A percentile compares a stretch with the other conserved stretches of the same genome.
These are phyloP conservation scores for Bathynomus jamesi DNA, from an alignment of 1,140 invertebrate genomes.

Conservation along the genomic window DNA sequence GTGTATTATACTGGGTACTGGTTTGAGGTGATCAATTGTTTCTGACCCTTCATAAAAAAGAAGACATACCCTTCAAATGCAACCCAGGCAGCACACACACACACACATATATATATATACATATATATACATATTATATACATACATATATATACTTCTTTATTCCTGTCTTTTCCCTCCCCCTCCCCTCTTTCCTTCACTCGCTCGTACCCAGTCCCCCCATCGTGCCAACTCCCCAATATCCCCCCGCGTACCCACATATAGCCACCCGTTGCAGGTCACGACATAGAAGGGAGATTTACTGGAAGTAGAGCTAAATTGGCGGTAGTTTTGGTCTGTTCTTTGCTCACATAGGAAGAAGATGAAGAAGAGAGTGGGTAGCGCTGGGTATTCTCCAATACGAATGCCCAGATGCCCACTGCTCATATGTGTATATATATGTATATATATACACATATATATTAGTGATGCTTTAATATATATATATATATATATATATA, in stretches of 20 bases:
- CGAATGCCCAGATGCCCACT: neutral
- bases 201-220: neutral
- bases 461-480: neutral
- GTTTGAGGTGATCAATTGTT: too few species aligned
- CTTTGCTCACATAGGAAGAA: neutral
- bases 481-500: neutral
- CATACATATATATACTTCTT: neutral
- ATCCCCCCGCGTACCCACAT: neutral
- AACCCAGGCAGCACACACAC: too few species aligned
- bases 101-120: neutral
- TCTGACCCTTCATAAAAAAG: too few species aligned
- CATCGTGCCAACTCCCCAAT: neutral
- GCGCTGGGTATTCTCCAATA: neutral
- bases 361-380: neutral
- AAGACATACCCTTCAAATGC: too few species aligned
- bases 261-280: neutral
- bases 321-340: neutral
- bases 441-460: neutral
- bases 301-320: neutral
- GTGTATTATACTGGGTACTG: neutral
- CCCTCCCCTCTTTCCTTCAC: neutral
- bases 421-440: neutral
- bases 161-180: neutral
- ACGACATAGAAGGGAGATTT: neutral
- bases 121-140: conserved; percentile 1